A percentile compares a stretch with the other conserved stretches of the same genome.
Evolutionary conservation across 2,797 vertebrate species (phyloP).

Genomic region (Yasuhikotakia modesta): DNA sequence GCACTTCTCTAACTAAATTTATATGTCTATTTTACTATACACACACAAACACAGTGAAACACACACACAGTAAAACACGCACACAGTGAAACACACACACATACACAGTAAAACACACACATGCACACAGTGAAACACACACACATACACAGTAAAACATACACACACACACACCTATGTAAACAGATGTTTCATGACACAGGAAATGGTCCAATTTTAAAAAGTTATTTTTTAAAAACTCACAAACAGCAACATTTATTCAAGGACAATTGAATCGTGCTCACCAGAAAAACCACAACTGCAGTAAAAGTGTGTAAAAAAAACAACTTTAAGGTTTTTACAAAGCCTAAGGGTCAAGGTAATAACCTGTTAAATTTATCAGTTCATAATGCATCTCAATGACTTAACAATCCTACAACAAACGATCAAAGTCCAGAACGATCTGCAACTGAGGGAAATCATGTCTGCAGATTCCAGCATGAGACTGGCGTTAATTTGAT

Average conservation of each 20-base stretch:
- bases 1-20: slow-evolving; percentile 3
- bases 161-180: slow-evolving; percentile 31
- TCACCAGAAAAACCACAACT: slow-evolving; percentile 13
- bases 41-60: background rate
- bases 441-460: background rate
- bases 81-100: background rate
- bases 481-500: slow-evolving; percentile 50
- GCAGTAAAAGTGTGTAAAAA: background rate
- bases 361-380: background rate
- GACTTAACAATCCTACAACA: background rate
- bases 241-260: slow-evolving; percentile 34
- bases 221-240: slow-evolving; percentile 23
- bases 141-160: background rate
- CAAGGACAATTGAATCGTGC: slow-evolving; percentile 40
- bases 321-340: background rate
- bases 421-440: background rate
- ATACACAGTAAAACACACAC: background rate
- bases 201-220: slow-evolving; percentile 43
- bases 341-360: background rate
- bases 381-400: background rate
- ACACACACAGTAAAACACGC: background rate
- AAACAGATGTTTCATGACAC: slow-evolving; percentile 53
- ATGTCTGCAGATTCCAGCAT: background rate
- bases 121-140: slow-evolving; percentile 1
- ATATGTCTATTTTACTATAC: slow-evolving; percentile 2